These are phyloP conservation scores for Melanophora roralis DNA, from an alignment of 2,888 invertebrate species.

Conservation along the genomic window DNA sequence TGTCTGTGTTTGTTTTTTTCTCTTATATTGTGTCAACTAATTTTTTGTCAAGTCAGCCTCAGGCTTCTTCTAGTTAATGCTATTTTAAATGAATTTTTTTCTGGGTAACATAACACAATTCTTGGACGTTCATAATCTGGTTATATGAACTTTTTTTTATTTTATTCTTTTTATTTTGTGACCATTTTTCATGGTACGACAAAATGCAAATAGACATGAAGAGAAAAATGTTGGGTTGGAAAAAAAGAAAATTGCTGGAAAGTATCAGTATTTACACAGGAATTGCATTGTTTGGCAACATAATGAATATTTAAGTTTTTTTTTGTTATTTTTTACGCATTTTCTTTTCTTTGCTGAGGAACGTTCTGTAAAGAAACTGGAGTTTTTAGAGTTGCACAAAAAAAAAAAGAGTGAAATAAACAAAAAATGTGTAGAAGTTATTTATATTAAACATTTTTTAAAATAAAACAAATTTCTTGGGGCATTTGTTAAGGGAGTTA, in stretches of 20 bases:
- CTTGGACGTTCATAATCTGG: conserved; percentile 46
- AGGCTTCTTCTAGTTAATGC: conserved; percentile 3
- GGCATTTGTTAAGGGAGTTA: too few relatives aligned
- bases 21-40: too few relatives aligned
- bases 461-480: too few relatives aligned
- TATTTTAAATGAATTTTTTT: conserved; percentile 39
- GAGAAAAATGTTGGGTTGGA: not conserved
- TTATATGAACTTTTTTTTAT: conserved; percentile 18
- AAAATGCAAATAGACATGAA: not conserved
- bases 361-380: too few relatives aligned
- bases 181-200: not conserved
- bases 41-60: conserved; percentile 4
- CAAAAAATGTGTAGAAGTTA: too few relatives aligned
- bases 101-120: conserved; percentile 23
- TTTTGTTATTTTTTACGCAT: conserved; percentile 3
- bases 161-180: not conserved
- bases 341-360: not conserved
- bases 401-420: not conserved
- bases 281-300: conserved; percentile 45
- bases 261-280: conserved; percentile 42
- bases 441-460: too few relatives aligned
- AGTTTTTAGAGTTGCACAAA: too few relatives aligned
- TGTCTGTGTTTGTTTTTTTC: too few relatives aligned
- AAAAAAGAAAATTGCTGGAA: not conserved
- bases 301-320: conserved; percentile 45